These are phyloP conservation scores for Cataglyphis hispanica DNA, from an alignment of 1,140 invertebrate genomes.

Conservation along the genomic window DNA sequence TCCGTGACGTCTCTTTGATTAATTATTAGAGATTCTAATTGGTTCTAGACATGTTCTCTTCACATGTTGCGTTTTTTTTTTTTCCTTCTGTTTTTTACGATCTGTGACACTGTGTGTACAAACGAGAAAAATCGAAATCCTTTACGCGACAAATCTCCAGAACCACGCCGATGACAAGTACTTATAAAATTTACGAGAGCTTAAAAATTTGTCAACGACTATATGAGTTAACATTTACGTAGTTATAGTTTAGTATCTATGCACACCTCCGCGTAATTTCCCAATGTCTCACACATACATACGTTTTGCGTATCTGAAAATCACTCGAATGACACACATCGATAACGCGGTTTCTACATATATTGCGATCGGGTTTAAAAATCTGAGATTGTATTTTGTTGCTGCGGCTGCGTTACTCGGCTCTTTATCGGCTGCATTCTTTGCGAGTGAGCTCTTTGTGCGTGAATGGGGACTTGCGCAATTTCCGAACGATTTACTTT, in stretches of 20 bases:
- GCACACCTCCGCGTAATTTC: conserved; percentile 6
- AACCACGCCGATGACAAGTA: conserved; percentile 57
- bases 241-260: conserved; percentile 42
- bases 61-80: background rate
- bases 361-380: conserved; percentile 31
- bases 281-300: conserved; percentile 13
- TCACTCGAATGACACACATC: conserved; percentile 45
- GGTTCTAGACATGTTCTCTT: conserved; percentile 22
- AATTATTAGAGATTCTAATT: conserved; percentile 24
- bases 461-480: conserved; percentile 26
- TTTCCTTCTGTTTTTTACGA: background rate
- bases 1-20: background rate
- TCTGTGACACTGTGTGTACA: conserved; percentile 23
- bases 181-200: conserved; percentile 60
- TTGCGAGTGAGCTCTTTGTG: conserved; percentile 45
- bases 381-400: conserved; percentile 38
- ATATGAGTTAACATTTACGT: conserved; percentile 58
- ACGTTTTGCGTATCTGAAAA: conserved; percentile 17
- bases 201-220: conserved; percentile 62
- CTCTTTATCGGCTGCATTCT: conserved; percentile 4
- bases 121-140: conserved; percentile 41
- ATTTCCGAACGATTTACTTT: conserved; percentile 42
- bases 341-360: conserved; percentile 35
- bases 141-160: conserved; percentile 56
- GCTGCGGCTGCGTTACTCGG: background rate